Evolutionary conservation across 2,888 invertebrate species (phyloP), one percentile per base, ranked within the genome.

Genomic region (Ormyrus rosae): DNA sequence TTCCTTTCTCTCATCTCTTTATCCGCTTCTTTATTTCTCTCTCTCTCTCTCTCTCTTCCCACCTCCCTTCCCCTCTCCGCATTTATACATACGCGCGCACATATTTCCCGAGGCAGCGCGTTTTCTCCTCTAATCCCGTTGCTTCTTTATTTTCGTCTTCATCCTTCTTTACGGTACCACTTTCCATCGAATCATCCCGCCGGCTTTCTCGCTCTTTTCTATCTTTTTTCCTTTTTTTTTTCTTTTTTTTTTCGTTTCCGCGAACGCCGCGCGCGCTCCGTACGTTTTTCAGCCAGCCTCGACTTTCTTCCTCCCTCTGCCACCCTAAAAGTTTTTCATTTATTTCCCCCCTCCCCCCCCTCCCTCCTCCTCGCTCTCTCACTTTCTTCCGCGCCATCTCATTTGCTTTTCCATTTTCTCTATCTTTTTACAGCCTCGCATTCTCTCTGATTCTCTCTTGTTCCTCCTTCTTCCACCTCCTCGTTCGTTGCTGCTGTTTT

Each of bases 351-450:
- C 46, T 19, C 50, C 50, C 58, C 51, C 51, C 68, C 65, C 13
- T 13, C 34, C 34, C 64, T 19, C 5, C 53, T 34, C 9, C 55
- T 64, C 60, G n/a, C n/a, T n/a, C 11, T 65, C 65, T n/a, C 67
- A 46, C 74, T 78, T 67, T 72, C 71, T 82, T 79, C 73, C 75
- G 69, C 69, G 46, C 81, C 73, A 81, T 82, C 81, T 82, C 82
- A 81, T 81, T 82, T 82, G 75, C 73, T 81, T 82, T 79, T 81
- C 72, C 81, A 79, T 81, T 82, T 82, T 81, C 73, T 79, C 78
- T 72, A 78, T 78, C 74, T 75, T 74, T 80, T 82, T 82, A 72
- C 56, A 64, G 58, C 71, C 19, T 61, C 63, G 53, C 67, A 71
- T 19, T 51, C 60, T 58, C n/a, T 19, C 56, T 48, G 11, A 58